These are phyloP conservation scores for Cactoblastis cactorum DNA, from an alignment of 2,888 invertebrate species.

Conservation along the genomic window DNA sequence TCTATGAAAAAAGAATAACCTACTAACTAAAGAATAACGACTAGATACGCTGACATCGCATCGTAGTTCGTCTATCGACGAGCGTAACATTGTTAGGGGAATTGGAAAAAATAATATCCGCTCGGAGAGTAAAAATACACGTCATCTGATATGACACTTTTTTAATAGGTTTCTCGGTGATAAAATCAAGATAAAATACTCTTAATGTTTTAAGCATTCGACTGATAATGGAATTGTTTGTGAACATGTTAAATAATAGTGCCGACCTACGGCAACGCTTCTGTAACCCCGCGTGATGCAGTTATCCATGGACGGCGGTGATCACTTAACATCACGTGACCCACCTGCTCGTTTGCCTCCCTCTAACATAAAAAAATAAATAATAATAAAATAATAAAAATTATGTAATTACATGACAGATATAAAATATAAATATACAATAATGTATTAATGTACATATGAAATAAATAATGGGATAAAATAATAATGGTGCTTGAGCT, in stretches of 20 bases:
- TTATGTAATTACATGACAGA: too few relatives aligned
- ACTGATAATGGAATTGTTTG: neutral
- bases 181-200: neutral
- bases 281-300: too few relatives aligned
- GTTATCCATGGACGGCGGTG: too few relatives aligned
- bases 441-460: too few relatives aligned
- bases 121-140: neutral
- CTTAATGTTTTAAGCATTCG: neutral
- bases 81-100: constrained; percentile 7
- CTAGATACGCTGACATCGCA: constrained; percentile 1
- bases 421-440: too few relatives aligned
- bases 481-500: too few relatives aligned
- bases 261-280: too few relatives aligned
- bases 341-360: too few relatives aligned
- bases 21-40: neutral
- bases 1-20: neutral
- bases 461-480: too few relatives aligned
- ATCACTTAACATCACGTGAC: too few relatives aligned
- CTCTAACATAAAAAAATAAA: too few relatives aligned
- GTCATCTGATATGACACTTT: neutral
- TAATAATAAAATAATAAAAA: too few relatives aligned
- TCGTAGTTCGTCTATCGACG: neutral
- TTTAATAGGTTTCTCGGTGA: constrained; percentile 1
- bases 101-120: constrained; percentile 11
- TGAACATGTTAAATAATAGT: neutral